Percentiles rank a stretch among this genome's conserved stretches.
Conservation (phyloP, 1,140 invertebrate species). For the Drosophila tsacasi region DNA sequence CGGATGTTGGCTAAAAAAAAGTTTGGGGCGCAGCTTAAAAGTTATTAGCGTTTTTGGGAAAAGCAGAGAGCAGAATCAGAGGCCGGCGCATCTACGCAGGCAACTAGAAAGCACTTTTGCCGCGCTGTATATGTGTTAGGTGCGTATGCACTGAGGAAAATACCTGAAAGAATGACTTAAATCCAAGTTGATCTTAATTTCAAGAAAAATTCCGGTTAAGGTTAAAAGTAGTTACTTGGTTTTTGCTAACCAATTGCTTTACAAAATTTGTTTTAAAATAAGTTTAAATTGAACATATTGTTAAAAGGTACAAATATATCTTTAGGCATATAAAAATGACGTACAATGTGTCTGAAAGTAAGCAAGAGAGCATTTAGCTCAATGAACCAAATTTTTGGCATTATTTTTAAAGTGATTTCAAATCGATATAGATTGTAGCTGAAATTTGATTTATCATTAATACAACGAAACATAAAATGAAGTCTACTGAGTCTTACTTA, state of each 20-base stretch:
- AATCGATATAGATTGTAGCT: too few relatives aligned
- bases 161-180: not conserved
- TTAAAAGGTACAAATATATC: too few relatives aligned
- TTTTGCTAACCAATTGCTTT: not conserved
- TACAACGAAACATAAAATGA: too few relatives aligned
- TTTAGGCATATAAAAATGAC: too few relatives aligned
- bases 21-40: slow-evolving; percentile 75
- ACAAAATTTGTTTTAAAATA: not conserved
- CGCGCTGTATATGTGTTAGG: slow-evolving; percentile 3
- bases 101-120: slow-evolving; percentile 41
- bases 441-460: too few relatives aligned
- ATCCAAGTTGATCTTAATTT: not conserved
- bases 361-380: too few relatives aligned
- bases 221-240: too few relatives aligned
- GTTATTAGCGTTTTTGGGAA: slow-evolving; percentile 75
- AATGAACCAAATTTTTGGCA: too few relatives aligned
- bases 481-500: too few relatives aligned
- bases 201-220: not conserved
- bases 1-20: slow-evolving; percentile 55
- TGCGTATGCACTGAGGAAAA: slow-evolving; percentile 16
- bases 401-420: too few relatives aligned
- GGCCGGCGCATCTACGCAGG: slow-evolving; percentile 28
- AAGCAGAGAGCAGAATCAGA: slow-evolving; percentile 26
- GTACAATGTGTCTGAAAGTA: too few relatives aligned
- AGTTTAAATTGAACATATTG: too few relatives aligned